Conservation (phyloP, 1,140 invertebrate genomes). For the Bombus confusus region DNA sequence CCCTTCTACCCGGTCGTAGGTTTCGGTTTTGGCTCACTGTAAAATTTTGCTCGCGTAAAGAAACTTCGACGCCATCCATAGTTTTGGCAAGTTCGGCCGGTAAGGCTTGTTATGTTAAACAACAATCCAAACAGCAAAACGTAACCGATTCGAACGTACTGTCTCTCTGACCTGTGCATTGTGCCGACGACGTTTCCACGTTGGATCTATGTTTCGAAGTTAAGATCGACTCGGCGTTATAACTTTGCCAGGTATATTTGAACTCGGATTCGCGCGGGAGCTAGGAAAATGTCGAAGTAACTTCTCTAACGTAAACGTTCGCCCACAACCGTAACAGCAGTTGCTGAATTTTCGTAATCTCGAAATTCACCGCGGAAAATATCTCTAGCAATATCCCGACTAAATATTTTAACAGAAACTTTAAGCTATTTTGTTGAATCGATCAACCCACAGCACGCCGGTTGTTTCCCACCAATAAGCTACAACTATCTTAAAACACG, state of each 20-base stretch:
- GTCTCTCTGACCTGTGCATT: conserved; percentile 9
- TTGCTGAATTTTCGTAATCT: conserved; percentile 13
- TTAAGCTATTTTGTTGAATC: no score
- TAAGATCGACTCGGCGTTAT: conserved; percentile 37
- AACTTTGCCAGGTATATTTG: conserved; percentile 18
- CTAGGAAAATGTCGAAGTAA: conserved; percentile 12
- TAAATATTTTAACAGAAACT: not conserved
- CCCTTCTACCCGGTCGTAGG: not conserved
- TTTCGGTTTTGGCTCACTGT: not conserved
- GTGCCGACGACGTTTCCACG: conserved; percentile 29
- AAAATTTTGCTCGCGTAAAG: not conserved
- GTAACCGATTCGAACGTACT: conserved; percentile 39
- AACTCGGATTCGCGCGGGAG: conserved; percentile 13
- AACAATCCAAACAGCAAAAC: conserved; percentile 10
- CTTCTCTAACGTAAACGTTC: conserved; percentile 22
- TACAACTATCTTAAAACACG: not conserved
- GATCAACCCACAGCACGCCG: not conserved
- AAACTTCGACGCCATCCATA: not conserved
- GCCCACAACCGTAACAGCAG: not conserved
- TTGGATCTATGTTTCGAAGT: conserved; percentile 34
- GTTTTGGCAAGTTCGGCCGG: conserved; percentile 8
- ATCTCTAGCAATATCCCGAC: not conserved
- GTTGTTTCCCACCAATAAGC: not conserved
- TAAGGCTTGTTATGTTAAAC: conserved; percentile 48
- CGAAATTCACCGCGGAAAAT: not conserved